phyloP scores from a whole-genome alignment of 2,113 vertebrate genomes.

The Lipotes vexillifer region DNA sequence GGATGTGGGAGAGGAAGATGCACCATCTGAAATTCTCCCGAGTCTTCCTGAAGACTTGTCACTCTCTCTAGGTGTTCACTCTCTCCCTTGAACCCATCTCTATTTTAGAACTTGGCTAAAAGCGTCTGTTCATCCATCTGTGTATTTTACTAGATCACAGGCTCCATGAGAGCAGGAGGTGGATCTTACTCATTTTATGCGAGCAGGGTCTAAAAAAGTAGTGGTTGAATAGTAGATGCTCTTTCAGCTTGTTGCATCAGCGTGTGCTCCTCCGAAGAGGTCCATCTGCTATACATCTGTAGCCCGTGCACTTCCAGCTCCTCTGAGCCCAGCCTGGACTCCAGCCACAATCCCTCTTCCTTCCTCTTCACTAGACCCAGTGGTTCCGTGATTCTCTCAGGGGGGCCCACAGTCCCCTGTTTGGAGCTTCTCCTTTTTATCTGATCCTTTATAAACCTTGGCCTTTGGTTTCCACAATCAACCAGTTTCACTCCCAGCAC shows the following conservation, averaged over 20 bases:
- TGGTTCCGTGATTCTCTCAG: background rate
- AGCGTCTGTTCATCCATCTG: background rate
- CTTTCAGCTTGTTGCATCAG: background rate
- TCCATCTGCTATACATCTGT: background rate
- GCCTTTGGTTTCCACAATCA: background rate
- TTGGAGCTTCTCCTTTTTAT: background rate
- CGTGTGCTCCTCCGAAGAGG: background rate
- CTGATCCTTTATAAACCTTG: background rate
- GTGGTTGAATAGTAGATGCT: background rate
- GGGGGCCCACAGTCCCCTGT: background rate
- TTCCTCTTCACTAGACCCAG: background rate
- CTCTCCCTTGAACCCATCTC: background rate
- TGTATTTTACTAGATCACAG: background rate
- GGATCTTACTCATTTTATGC: background rate
- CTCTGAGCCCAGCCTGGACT: background rate
- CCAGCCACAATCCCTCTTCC: background rate
- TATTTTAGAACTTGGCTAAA: background rate
- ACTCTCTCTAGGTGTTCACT: background rate
- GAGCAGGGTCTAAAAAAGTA: background rate
- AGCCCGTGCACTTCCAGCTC: background rate
- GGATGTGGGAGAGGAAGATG: background rate
- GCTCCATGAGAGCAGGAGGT: background rate
- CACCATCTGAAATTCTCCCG: too few relatives aligned
- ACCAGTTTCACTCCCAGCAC: background rate
- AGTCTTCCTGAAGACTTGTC: background rate